Evolutionary conservation across 2,888 invertebrate genomes (phyloP), one percentile per base, ranked within the genome.

Genomic region (Cybosia mesomella): DNA sequence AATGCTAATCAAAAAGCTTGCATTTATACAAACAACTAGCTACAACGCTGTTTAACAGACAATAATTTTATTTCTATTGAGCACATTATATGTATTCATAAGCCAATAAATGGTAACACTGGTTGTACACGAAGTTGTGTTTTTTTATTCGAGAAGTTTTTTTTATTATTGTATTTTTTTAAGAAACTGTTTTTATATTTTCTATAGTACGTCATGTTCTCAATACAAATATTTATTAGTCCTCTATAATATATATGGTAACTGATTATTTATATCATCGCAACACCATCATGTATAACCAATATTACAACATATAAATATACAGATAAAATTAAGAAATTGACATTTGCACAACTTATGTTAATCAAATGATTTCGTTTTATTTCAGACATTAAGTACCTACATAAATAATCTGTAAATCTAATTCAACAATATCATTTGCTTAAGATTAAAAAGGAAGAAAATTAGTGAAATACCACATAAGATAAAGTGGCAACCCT

Each of bases 271-370:
- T 53, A 21, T 53, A 54, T 54, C 22, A 13, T 24, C 5, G 10
- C 15, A 57, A 22, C 18, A 22, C 58, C 18, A 22, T 58, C 28
- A 11, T 61, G 71, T 73, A 71, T 77, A 73, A 70, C 68, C 80
- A 76, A 80, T 73, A 58, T 77, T 76, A 53, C 76, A 73, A 69
- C 49, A 53, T n/a, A 55, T 22, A 55, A 70, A 71, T 57, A 43
- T 49, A 49, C n/a, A 67, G 73, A 73, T 76, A 77, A 83, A 83
- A 84, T 82, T 85, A 85, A 86, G 72, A 84, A 89, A 90, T 89
- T 89, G 88, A 89, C 89, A 77, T 83, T 83, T 79, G 85, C 89
- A 90, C 88, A 90, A 90, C 89, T 81, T 85, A 83, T 84, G 82
- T 83, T 85, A 76, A 68, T 79, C 73, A 81, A 70, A 79, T 80